phyloP scores from a whole-genome alignment of 2,888 invertebrate species.

The Phyllotreta striolata region DNA sequence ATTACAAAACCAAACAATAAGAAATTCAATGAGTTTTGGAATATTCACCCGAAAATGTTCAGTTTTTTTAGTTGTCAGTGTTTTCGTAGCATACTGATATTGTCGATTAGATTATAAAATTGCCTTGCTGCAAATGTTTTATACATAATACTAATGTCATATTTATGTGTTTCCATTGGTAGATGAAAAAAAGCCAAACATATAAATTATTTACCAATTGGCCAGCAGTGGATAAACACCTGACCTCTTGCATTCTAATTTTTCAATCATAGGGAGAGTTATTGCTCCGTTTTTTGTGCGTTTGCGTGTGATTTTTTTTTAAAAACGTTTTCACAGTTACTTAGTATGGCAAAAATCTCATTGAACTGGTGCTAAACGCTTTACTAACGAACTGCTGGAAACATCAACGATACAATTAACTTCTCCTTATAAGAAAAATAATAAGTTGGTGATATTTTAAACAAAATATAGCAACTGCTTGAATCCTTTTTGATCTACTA shows the following conservation, averaged over 20 bases:
- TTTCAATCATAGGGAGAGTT: conserved; percentile 37
- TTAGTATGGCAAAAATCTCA: conserved; percentile 6
- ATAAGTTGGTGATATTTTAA: conserved; percentile 62
- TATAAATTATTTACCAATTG: conserved; percentile 46
- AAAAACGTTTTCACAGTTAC: background rate
- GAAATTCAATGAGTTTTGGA: conserved; percentile 24
- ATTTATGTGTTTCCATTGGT: conserved; percentile 41
- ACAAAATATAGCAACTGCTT: conserved; percentile 51
- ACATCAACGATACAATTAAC: conserved; percentile 24
- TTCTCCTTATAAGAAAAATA: conserved; percentile 43
- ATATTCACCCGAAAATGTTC: conserved; percentile 48
- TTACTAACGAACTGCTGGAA: background rate
- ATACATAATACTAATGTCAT: conserved; percentile 42
- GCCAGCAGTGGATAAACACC: conserved; percentile 58
- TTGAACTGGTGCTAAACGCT: background rate
- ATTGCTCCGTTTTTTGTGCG: conserved; percentile 7
- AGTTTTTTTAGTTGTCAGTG: conserved; percentile 60
- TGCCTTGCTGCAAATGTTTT: conserved; percentile 51
- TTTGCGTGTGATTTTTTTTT: no score
- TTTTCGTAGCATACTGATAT: conserved; percentile 56
- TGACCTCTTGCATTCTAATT: conserved; percentile 54
- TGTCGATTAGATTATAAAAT: conserved; percentile 50
- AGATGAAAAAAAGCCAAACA: conserved; percentile 39
- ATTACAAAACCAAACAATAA: background rate
- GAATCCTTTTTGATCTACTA: conserved; percentile 45